Conservation (phyloP, 2,888 invertebrate genomes). For the Lypha dubia region DNA sequence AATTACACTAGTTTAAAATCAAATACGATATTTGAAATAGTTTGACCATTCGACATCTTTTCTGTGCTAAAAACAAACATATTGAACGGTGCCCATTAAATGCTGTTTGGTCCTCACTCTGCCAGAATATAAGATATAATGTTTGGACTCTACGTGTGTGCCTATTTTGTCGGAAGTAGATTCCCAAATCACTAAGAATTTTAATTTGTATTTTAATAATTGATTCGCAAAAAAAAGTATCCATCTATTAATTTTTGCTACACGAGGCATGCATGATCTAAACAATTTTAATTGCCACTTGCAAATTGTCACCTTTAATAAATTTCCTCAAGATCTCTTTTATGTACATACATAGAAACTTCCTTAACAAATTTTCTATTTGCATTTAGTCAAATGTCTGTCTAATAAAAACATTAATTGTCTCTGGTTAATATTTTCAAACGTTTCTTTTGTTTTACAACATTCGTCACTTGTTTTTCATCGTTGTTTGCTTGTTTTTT, state of each 20-base stretch:
- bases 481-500: conserved; percentile 14
- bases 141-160: too few relatives aligned
- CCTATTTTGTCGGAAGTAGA: too few relatives aligned
- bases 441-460: not conserved
- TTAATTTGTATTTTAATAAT: too few relatives aligned
- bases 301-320: not conserved
- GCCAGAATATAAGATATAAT: too few relatives aligned
- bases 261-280: not conserved
- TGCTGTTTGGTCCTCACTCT: too few relatives aligned
- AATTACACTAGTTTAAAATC: too few relatives aligned
- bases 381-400: conserved; percentile 24
- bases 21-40: too few relatives aligned
- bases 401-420: conserved; percentile 40
- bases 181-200: too few relatives aligned
- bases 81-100: too few relatives aligned
- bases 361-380: not conserved
- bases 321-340: not conserved
- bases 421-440: conserved; percentile 32
- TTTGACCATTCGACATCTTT: too few relatives aligned
- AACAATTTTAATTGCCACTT: not conserved
- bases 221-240: too few relatives aligned
- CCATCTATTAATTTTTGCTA: not conserved
- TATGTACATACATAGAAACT: not conserved
- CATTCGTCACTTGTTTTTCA: conserved; percentile 27
- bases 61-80: too few relatives aligned